Percentiles rank a stretch among this genome's conserved stretches.
phyloP scores from a whole-genome alignment of 2,113 vertebrate species.

The Myotis davidii region DNA sequence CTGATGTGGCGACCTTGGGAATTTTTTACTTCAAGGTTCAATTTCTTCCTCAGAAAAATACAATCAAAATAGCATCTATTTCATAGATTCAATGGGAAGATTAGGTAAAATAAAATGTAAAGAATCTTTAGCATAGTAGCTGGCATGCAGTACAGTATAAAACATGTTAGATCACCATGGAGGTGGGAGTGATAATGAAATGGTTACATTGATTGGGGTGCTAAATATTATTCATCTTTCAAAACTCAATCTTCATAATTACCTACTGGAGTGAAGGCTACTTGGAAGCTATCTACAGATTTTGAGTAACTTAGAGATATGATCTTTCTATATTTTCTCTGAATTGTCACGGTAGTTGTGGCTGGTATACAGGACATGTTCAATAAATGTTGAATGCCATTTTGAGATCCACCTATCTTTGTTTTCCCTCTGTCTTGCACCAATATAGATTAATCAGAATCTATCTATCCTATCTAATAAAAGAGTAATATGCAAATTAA shows the following conservation, averaged over 20 bases:
- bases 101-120: not conserved
- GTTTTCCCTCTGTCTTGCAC: accelerated
- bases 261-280: not conserved
- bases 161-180: not conserved
- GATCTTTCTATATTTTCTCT: not conserved
- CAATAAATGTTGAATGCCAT: not conserved
- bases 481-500: too few relatives aligned
- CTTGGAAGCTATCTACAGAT: not conserved
- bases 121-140: not conserved
- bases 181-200: not conserved
- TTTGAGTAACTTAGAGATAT: not conserved
- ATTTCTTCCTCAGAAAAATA: not conserved
- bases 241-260: not conserved
- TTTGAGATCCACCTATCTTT: not conserved
- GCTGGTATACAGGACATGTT: not conserved
- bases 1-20: not conserved
- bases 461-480: not conserved
- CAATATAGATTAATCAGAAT: not conserved
- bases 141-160: not conserved
- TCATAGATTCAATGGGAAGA: not conserved
- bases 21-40: not conserved
- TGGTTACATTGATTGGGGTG: not conserved
- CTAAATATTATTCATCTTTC: not conserved
- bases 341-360: not conserved
- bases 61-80: not conserved